Conservation (phyloP, 2,888 invertebrate genomes). For the Ichneumoninae sp. region DNA sequence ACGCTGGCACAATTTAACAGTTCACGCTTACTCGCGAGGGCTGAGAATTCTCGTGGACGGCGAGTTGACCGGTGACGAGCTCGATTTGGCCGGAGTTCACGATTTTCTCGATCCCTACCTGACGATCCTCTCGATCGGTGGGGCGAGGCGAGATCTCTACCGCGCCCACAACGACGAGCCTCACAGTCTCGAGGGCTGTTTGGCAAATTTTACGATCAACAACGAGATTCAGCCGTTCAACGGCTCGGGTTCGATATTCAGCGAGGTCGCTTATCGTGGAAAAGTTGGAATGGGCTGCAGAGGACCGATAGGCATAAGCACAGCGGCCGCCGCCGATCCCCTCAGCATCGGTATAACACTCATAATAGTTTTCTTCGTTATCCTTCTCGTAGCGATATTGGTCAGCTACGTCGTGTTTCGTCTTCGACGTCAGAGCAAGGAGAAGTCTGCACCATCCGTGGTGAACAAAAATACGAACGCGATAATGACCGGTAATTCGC, state of each 20-base stretch:
- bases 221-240: constrained; percentile 95
- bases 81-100: constrained; percentile 94
- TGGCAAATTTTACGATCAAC: constrained; percentile 95
- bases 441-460: constrained; percentile 91
- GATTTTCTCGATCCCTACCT: constrained; percentile 97
- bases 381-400: constrained; percentile 94
- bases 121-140: constrained; percentile 92
- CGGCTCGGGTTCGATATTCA: constrained; percentile 93
- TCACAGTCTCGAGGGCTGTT: constrained; percentile 93
- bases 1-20: constrained; percentile 94
- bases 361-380: constrained; percentile 97
- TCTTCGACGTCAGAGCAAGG: constrained; percentile 93
- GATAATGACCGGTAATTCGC: constrained; percentile 89
- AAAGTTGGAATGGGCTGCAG: constrained; percentile 91
- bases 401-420: constrained; percentile 97
- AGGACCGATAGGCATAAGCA: constrained; percentile 90
- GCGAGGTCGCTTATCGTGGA: constrained; percentile 89
- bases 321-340: constrained; percentile 92
- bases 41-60: constrained; percentile 91
- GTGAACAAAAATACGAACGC: constrained; percentile 92
- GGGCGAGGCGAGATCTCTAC: constrained; percentile 88
- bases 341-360: constrained; percentile 96
- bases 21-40: constrained; percentile 89
- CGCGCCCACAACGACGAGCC: constrained; percentile 85
- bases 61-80: constrained; percentile 91